Evolutionary conservation across 2,113 vertebrate genomes (phyloP).

Genomic region (Zapus hudsonius): DNA sequence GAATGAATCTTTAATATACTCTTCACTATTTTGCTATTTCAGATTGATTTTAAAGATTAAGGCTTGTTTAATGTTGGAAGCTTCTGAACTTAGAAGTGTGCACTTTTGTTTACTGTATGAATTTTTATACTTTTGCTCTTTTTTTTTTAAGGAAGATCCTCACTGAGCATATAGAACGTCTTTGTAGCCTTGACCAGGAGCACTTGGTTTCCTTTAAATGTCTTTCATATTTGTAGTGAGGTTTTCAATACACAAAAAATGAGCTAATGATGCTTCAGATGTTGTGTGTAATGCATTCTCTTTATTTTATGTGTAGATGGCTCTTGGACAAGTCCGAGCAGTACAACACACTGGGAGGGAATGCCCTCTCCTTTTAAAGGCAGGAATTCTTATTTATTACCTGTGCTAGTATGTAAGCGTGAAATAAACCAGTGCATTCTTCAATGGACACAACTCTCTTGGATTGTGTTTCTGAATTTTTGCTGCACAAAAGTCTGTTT

Average conservation of each 20-base stretch:
- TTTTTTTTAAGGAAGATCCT: conserved; percentile 80
- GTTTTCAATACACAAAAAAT: conserved; percentile 87
- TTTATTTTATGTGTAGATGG: conserved; percentile 93
- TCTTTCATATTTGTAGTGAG: conserved; percentile 85
- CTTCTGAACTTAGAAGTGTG: conserved; percentile 73
- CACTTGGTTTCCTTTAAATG: conserved; percentile 81
- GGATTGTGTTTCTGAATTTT: conserved; percentile 87
- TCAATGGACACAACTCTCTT: conserved; percentile 87
- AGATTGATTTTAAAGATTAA: conserved; percentile 68
- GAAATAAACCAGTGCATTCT: conserved; percentile 89
- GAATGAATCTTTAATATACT: conserved; percentile 75
- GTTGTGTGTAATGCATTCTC: conserved; percentile 91
- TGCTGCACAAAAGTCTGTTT: conserved; percentile 84
- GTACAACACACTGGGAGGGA: conserved; percentile 92
- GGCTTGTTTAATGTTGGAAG: conserved; percentile 59
- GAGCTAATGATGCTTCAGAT: conserved; percentile 91
- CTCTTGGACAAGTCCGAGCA: conserved; percentile 93
- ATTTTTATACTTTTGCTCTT: conserved; percentile 64
- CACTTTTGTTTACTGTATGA: conserved; percentile 77
- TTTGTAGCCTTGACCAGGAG: conserved; percentile 83
- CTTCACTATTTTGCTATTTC: conserved; percentile 66
- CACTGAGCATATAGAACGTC: conserved; percentile 82
- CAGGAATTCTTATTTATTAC: conserved; percentile 93
- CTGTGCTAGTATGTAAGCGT: conserved; percentile 91
- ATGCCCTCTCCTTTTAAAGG: conserved; percentile 93